Evolutionary conservation across 1,140 invertebrate genomes (phyloP).

Genomic region (Pseudomyrmex gracilis): DNA sequence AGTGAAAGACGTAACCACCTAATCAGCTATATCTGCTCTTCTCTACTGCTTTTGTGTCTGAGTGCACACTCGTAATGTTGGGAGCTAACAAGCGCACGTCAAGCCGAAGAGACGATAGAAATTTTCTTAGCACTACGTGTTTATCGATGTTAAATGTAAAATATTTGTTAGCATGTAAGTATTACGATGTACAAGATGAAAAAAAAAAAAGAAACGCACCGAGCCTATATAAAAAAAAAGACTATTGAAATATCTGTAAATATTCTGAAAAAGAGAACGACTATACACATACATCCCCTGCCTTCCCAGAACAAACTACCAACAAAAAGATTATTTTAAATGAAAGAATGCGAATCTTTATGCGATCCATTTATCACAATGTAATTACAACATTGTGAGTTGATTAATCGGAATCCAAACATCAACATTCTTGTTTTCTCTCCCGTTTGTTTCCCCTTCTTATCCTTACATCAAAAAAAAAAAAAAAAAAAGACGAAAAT

Average conservation of each 20-base stretch:
- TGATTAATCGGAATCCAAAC: slow-evolving; percentile 18
- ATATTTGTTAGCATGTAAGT: slow-evolving; percentile 78
- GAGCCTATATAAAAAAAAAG: slow-evolving; percentile 7
- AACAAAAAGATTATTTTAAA: slow-evolving; percentile 46
- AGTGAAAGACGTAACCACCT: background rate
- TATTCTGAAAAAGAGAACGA: slow-evolving; percentile 62
- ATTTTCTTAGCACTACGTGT: slow-evolving; percentile 75
- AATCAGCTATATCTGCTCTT: background rate
- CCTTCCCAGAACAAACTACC: background rate
- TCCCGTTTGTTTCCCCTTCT: background rate
- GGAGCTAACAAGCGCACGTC: background rate
- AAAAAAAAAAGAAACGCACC: slow-evolving; percentile 5
- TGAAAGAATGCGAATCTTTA: background rate
- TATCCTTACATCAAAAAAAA: background rate
- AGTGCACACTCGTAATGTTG: background rate
- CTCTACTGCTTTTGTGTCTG: slow-evolving; percentile 1
- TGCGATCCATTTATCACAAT: slow-evolving; percentile 34
- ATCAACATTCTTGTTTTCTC: background rate
- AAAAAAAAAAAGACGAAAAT: slow-evolving; percentile 5
- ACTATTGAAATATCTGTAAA: slow-evolving; percentile 69
- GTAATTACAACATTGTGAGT: slow-evolving; percentile 37
- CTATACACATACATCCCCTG: background rate
- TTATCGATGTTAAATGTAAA: slow-evolving; percentile 81
- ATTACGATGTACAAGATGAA: slow-evolving; percentile 64
- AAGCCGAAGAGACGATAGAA: slow-evolving; percentile 45